A percentile compares a stretch with the other conserved stretches of the same genome.
These are phyloP conservation scores for Centropyge bicolor DNA, from an alignment of 2,797 vertebrate species.

Conservation along the genomic window DNA sequence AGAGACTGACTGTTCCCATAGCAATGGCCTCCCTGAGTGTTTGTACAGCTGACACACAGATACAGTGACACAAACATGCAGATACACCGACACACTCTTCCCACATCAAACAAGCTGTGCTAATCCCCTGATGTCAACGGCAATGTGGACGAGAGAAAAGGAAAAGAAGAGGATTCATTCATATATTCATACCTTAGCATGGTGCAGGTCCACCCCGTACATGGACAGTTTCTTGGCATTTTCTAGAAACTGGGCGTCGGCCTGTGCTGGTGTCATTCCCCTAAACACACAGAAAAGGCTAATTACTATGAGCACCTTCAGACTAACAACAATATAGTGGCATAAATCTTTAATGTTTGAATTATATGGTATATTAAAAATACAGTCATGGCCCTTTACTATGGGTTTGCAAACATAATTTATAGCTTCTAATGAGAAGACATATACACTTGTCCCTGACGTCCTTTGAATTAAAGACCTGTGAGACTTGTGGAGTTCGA, in stretches of 20 bases:
- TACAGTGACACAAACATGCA: slow-evolving; percentile 34
- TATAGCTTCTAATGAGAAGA: background rate
- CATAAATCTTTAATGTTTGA: background rate
- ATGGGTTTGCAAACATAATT: background rate
- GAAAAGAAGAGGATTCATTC: background rate
- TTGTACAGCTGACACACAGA: slow-evolving; percentile 79
- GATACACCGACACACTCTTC: slow-evolving; percentile 28
- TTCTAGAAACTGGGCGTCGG: slow-evolving; percentile 96
- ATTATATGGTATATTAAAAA: background rate
- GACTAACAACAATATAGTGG: background rate
- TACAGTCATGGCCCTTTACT: background rate
- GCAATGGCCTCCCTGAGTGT: slow-evolving; percentile 72
- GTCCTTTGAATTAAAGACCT: slow-evolving; percentile 81
- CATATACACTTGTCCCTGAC: background rate
- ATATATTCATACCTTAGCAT: slow-evolving; percentile 92
- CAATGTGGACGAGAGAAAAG: slow-evolving; percentile 18
- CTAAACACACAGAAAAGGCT: slow-evolving; percentile 71
- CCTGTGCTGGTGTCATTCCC: slow-evolving; percentile 96
- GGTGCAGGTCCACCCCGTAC: slow-evolving; percentile 98
- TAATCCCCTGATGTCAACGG: slow-evolving; percentile 64
- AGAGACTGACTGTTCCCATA: slow-evolving; percentile 72
- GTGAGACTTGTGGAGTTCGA: slow-evolving; percentile 95
- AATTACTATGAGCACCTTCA: background rate
- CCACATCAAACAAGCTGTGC: slow-evolving; percentile 65
- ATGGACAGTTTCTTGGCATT: slow-evolving; percentile 98